phyloP scores from a whole-genome alignment of 2,888 invertebrate species.

The Synanthedon myopaeformis region DNA sequence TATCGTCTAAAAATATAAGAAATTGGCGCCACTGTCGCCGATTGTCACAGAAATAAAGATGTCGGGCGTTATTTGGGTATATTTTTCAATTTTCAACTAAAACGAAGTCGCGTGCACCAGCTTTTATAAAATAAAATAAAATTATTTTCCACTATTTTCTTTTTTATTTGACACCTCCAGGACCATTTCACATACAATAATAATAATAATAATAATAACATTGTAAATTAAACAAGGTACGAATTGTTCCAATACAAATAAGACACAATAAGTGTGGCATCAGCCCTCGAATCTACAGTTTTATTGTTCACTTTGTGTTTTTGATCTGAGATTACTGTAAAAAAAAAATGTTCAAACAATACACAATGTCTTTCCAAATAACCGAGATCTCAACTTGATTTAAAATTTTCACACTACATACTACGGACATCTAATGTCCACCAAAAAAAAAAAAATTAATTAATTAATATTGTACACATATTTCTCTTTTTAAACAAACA shows the following conservation, averaged over 20 bases:
- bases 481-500: too few species aligned
- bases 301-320: slow-evolving; percentile 8
- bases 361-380: too few species aligned
- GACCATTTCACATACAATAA: slow-evolving; percentile 35
- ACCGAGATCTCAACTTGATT: not conserved
- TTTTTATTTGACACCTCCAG: slow-evolving; percentile 49
- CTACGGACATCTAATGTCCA: slow-evolving; percentile 22
- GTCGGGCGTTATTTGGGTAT: too few species aligned
- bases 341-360: not conserved
- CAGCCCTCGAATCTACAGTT: not conserved
- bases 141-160: too few species aligned
- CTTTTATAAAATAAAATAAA: too few species aligned
- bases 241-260: slow-evolving; percentile 41
- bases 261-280: slow-evolving; percentile 33
- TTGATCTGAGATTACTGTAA: slow-evolving; percentile 39
- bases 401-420: not conserved
- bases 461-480: too few species aligned
- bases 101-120: too few species aligned
- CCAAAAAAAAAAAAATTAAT: slow-evolving; percentile 1
- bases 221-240: slow-evolving; percentile 58
- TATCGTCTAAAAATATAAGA: too few species aligned
- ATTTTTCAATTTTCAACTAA: too few species aligned
- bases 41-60: too few species aligned
- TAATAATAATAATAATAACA: slow-evolving; percentile 37
- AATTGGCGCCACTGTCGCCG: too few species aligned